A percentile compares a stretch with the other conserved stretches of the same genome.
Evolutionary conservation across 1,140 invertebrate species (phyloP).

Genomic region (Physella acuta): DNA sequence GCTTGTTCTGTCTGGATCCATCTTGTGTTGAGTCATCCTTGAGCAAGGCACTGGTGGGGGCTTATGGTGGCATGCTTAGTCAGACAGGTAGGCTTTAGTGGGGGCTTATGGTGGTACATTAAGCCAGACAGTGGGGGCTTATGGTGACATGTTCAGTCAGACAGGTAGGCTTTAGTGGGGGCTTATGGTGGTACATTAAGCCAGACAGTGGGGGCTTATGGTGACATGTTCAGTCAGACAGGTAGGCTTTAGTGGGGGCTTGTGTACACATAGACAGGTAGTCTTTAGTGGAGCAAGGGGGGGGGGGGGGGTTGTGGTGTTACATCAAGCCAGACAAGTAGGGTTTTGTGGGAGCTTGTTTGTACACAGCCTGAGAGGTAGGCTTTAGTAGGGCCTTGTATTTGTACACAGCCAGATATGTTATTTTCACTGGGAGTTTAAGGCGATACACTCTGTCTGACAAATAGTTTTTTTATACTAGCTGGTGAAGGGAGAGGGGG

Average conservation of each 20-base stretch:
- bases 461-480: too few relatives aligned
- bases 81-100: neutral
- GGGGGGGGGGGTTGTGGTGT: neutral
- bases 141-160: conserved; percentile 9
- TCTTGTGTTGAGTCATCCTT: neutral
- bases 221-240: conserved; percentile 14
- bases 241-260: neutral
- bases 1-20: neutral
- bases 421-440: too few relatives aligned
- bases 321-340: conserved; percentile 9
- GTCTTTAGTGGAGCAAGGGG: too few relatives aligned
- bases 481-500: too few relatives aligned
- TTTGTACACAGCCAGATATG: too few relatives aligned
- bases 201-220: neutral
- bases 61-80: conserved; percentile 15
- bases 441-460: too few relatives aligned
- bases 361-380: too few relatives aligned
- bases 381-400: too few relatives aligned
- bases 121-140: neutral
- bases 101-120: too few relatives aligned
- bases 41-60: neutral
- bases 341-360: too few relatives aligned
- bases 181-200: too few relatives aligned
- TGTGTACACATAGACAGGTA: neutral
- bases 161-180: conserved; percentile 4